Evolutionary conservation across 2,888 invertebrate genomes (phyloP).

Genomic region (Apotomis turbidana): DNA sequence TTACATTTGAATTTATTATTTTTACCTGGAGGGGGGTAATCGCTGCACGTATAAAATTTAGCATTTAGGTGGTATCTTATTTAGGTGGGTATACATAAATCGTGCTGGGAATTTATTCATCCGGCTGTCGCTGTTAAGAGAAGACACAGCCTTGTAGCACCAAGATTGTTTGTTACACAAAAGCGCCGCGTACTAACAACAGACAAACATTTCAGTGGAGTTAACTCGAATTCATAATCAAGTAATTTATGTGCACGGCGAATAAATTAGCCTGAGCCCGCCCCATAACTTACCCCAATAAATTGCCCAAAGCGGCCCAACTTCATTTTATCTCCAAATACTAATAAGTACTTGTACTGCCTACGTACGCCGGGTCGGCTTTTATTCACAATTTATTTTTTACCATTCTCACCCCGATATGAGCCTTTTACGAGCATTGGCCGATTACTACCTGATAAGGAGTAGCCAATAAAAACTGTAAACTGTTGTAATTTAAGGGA

Average conservation of each 20-base stretch:
- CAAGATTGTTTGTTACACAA: constrained; percentile 79
- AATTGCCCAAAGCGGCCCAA: constrained; percentile 83
- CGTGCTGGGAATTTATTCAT: constrained; percentile 53
- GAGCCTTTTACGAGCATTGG: constrained; percentile 75
- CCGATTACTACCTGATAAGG: constrained; percentile 70
- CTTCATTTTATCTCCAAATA: constrained; percentile 83
- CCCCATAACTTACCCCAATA: constrained; percentile 84
- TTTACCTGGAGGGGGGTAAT: not conserved
- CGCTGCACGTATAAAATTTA: not conserved
- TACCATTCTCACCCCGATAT: constrained; percentile 67
- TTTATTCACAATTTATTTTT: constrained; percentile 71
- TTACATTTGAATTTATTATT: not conserved
- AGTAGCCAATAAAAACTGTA: constrained; percentile 46
- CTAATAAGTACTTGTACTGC: constrained; percentile 79
- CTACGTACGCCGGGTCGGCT: constrained; percentile 66
- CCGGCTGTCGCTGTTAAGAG: constrained; percentile 51
- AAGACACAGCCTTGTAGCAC: constrained; percentile 65
- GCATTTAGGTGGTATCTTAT: constrained; percentile 28
- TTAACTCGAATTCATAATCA: constrained; percentile 84
- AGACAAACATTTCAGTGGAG: constrained; percentile 81
- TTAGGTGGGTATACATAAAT: constrained; percentile 30
- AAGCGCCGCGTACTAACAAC: constrained; percentile 78
- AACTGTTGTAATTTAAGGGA: constrained; percentile 55
- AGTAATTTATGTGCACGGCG: constrained; percentile 84
- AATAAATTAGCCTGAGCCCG: constrained; percentile 82